Percentiles rank a stretch among this genome's conserved stretches.
phyloP scores from a whole-genome alignment of 2,888 invertebrate species.

The Caenorhabditis sp. region DNA sequence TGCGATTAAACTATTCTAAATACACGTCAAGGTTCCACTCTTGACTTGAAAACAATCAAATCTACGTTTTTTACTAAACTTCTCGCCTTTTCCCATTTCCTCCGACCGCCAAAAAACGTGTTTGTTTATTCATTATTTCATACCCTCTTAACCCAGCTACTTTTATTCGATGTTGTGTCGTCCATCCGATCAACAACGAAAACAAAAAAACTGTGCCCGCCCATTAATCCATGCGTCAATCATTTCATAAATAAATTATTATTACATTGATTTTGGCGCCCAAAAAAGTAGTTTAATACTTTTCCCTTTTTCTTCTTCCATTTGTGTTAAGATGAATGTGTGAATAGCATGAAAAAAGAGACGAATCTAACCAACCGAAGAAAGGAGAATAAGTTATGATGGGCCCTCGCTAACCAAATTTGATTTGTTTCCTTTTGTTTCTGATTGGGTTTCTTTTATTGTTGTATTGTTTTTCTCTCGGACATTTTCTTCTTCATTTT shows the following conservation, averaged over 20 bases:
- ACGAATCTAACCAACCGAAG: too few relatives aligned
- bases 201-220: background rate
- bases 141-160: slow-evolving; percentile 37
- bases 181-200: background rate
- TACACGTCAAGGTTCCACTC: background rate
- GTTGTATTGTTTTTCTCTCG: too few relatives aligned
- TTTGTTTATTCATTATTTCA: slow-evolving; percentile 35
- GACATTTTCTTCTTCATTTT: too few relatives aligned
- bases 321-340: background rate
- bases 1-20: slow-evolving; percentile 5
- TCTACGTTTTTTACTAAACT: background rate
- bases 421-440: too few relatives aligned
- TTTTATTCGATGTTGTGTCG: too few relatives aligned
- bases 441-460: too few relatives aligned
- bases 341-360: background rate
- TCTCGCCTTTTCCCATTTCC: background rate
- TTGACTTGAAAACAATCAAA: background rate
- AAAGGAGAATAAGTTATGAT: too few relatives aligned
- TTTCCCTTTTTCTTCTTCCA: background rate
- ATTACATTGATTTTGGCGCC: background rate
- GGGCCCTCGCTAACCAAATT: too few relatives aligned
- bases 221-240: background rate
- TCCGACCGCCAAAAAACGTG: slow-evolving; percentile 12
- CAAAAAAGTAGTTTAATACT: background rate
- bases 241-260: background rate